phyloP scores from a whole-genome alignment of 1,140 invertebrate species.

The Delia radicum region DNA sequence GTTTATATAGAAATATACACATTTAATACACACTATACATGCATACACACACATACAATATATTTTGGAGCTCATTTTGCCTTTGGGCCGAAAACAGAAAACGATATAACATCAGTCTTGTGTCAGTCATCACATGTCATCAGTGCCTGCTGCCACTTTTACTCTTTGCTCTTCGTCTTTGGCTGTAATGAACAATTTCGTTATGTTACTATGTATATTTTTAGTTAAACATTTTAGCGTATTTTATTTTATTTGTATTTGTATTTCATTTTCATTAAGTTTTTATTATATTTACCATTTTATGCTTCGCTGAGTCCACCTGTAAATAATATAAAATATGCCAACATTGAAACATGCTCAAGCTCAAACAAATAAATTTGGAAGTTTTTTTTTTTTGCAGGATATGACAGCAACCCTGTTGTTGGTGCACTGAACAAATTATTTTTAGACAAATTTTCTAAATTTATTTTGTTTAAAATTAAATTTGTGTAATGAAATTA shows the following conservation, averaged over 20 bases:
- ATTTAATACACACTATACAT: too few relatives aligned
- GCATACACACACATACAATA: not conserved
- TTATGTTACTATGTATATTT: not conserved
- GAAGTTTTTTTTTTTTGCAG: too few relatives aligned
- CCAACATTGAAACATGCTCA: not conserved
- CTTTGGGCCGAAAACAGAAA: too few relatives aligned
- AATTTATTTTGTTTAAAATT: too few relatives aligned
- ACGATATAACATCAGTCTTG: not conserved
- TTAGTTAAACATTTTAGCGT: not conserved
- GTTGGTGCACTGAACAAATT: too few relatives aligned
- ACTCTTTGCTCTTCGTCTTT: not conserved
- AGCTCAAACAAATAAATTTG: not conserved
- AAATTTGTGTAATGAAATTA: too few relatives aligned
- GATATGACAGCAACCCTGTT: too few relatives aligned
- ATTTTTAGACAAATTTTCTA: too few relatives aligned
- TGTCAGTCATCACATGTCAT: constrained; percentile 1
- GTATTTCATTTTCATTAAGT: not conserved
- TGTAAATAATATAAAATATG: not conserved
- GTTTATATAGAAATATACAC: not conserved
- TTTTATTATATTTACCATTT: not conserved
- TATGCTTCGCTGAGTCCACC: not conserved
- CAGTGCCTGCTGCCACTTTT: not conserved
- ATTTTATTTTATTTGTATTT: not conserved
- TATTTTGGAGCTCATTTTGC: not conserved
- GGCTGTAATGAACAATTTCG: not conserved